A percentile compares a stretch with the other conserved stretches of the same genome.
phyloP scores from a whole-genome alignment of 2,888 invertebrate genomes.

The Acleris holmiana region DNA sequence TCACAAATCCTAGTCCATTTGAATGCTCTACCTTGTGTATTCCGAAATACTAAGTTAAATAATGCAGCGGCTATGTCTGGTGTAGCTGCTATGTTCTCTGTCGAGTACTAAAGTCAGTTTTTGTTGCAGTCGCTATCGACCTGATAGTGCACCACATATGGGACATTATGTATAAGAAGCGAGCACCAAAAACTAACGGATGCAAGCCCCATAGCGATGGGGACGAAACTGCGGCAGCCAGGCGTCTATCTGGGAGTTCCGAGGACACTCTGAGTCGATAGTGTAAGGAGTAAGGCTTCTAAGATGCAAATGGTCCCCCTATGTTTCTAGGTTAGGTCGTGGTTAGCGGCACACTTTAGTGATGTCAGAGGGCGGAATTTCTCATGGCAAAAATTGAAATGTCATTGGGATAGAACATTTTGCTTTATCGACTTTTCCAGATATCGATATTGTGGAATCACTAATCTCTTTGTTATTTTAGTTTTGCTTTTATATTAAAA shows the following conservation, averaged over 20 bases:
- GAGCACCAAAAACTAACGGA: conserved; percentile 62
- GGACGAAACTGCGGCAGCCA: conserved; percentile 59
- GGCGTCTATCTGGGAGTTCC: conserved; percentile 75
- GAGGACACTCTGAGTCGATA: conserved; percentile 83
- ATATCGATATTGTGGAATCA: no score
- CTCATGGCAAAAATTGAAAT: no score
- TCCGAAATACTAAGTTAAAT: no score
- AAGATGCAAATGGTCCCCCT: conserved; percentile 7
- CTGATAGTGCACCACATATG: conserved; percentile 99
- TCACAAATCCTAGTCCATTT: no score
- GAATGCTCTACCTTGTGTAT: no score
- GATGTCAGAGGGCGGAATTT: no score
- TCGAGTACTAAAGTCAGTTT: conserved; percentile 55
- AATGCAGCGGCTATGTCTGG: conserved; percentile 85
- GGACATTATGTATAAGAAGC: conserved; percentile 92
- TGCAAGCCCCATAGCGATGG: conserved; percentile 47
- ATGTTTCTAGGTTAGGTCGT: not conserved
- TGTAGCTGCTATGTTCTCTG: conserved; percentile 62
- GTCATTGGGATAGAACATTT: no score
- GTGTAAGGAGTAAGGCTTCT: conserved; percentile 41
- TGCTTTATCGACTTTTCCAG: no score
- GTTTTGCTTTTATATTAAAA: no score
- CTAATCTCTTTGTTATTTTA: no score
- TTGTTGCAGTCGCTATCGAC: conserved; percentile 99
- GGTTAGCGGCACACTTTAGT: not conserved